Base-by-base conservation (phyloP, 2,888 invertebrate species). In the Pheosia gnoma region DNA sequence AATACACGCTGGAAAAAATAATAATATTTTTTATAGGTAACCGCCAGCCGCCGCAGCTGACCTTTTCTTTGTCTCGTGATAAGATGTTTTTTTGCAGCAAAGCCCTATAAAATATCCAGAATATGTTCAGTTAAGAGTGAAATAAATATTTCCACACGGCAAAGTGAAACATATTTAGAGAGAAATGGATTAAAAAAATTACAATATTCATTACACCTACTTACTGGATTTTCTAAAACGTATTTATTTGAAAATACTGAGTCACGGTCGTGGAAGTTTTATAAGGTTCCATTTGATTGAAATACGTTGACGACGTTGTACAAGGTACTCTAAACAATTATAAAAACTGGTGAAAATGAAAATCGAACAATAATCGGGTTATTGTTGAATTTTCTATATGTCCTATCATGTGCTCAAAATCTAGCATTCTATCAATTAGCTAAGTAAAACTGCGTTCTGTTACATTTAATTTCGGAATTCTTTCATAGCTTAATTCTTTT, bases 121-220 rank as follows among this genome's bases (percentile, higher is more conserved):
- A 78, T 66, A 65, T 74, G 70, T 66, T 63, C 70, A 57, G 71
- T 65, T 57, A 67, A 51, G 61, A 70, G 67, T 73, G 25, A 72
- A 78, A 79, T 25, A 71, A 78, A 79, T 78, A 77, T 79, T 71
- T 71, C 78, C 60, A 53, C 59, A 11, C 65, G 73, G 72, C 57
- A 71, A 63, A 73, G 70, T 74, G 67, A 62, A 70, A 73, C 73
- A 69, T 68, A 60, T 66, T 66, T 72, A 68, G 25, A 25, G 25
- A 25, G 25, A 25, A 25, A 25, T 25, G 25, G 25, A 25, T 25
- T 25, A 0, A 0, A 25, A 25, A 25, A 25, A 25, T 25, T 25
- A 25, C 25, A 25, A 25, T 25, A 25, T 25, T 25, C 25, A 25
- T 25, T 1, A 25, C 25, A 25, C 25, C 25, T 25, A 25, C 25